Evolutionary conservation across 2,797 vertebrate species (phyloP).

Genomic region (Mormyrus proboscirostris): DNA sequence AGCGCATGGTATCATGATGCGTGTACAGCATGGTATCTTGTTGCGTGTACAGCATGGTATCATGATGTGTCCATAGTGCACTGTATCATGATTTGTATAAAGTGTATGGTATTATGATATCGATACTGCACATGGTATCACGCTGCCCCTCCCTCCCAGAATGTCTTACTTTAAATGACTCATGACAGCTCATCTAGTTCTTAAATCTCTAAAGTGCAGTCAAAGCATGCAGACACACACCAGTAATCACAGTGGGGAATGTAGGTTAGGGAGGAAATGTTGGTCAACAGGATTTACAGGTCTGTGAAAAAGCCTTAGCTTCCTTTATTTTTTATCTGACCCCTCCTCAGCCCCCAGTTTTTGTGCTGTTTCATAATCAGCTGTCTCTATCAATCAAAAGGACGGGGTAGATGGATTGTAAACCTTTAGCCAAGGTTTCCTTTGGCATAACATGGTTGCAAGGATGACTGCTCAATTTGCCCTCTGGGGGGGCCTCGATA

Average conservation of each 20-base stretch:
- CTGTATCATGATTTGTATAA: background rate
- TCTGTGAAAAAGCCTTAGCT: background rate
- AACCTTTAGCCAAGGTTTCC: background rate
- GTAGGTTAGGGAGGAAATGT: slow-evolving; percentile 11
- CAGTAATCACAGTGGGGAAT: background rate
- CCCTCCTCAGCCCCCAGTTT: background rate
- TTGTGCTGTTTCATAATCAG: background rate
- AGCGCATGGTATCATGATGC: background rate
- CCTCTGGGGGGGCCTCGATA: background rate
- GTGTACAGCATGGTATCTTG: background rate
- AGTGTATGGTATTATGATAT: background rate
- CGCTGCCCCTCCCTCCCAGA: background rate
- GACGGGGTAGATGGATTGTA: background rate
- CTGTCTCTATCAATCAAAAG: background rate
- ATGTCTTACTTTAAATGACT: background rate
- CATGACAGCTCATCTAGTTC: background rate
- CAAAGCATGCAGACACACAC: background rate
- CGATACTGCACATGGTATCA: background rate
- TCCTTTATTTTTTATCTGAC: background rate
- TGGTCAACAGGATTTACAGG: slow-evolving; percentile 14
- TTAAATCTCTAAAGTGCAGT: background rate
- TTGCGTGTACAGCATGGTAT: too few relatives aligned
- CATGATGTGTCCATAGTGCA: background rate
- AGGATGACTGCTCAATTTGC: background rate
- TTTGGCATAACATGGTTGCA: background rate